phyloP scores from a whole-genome alignment of 2,113 vertebrate genomes.

The Macaca nemestrina region DNA sequence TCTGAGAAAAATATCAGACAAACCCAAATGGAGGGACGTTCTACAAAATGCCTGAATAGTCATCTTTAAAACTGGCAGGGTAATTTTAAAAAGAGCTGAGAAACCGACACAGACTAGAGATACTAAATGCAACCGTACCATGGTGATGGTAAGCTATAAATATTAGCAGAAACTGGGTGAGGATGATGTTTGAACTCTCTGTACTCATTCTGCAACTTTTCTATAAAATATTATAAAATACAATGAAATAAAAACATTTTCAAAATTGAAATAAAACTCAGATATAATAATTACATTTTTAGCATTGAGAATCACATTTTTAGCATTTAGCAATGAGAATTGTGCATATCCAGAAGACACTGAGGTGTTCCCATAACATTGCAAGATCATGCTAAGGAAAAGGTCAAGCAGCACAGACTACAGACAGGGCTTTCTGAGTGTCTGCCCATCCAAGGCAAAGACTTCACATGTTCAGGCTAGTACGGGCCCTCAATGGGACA shows the following conservation, averaged over 20 bases:
- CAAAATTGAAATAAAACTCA: neutral
- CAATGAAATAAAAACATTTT: neutral
- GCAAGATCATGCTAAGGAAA: neutral
- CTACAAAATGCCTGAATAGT: neutral
- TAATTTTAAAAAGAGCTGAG: neutral
- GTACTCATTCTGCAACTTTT: neutral
- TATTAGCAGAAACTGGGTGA: neutral
- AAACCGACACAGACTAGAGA: neutral
- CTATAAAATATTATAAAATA: neutral
- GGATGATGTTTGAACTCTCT: neutral
- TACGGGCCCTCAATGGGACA: neutral
- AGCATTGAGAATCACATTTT: neutral
- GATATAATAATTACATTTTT: neutral
- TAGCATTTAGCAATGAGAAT: neutral
- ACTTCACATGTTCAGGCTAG: neutral
- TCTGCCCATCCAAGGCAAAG: neutral
- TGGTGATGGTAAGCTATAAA: neutral
- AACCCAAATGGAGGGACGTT: neutral
- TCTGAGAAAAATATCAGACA: neutral
- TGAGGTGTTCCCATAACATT: neutral
- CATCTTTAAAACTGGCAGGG: neutral
- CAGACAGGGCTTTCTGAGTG: neutral
- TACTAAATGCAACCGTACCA: neutral
- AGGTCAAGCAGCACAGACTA: neutral
- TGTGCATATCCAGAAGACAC: neutral